These are phyloP conservation scores for Echinometra lucunter DNA, from an alignment of 53 echinoderm and acorn worm genomes.

Conservation along the genomic window DNA sequence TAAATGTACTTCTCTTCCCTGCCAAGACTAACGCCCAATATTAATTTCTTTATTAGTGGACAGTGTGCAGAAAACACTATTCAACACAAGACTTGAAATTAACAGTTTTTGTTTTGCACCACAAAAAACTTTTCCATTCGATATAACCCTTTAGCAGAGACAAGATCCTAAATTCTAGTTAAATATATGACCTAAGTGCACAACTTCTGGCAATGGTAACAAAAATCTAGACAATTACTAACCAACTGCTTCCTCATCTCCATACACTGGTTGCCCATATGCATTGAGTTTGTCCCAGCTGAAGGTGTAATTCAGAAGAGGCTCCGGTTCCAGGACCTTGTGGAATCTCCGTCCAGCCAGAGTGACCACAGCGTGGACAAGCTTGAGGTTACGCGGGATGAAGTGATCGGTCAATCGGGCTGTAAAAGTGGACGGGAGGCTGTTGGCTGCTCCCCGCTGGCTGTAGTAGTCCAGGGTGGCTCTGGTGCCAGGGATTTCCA, in stretches of 20 bases:
- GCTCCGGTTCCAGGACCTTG: slow-evolving; percentile 77
- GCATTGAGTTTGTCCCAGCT: slow-evolving; percentile 88
- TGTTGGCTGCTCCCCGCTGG: slow-evolving; percentile 71
- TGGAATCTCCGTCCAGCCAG: slow-evolving; percentile 79
- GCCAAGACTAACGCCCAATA: background rate
- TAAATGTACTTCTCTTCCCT: background rate
- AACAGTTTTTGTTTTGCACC: background rate
- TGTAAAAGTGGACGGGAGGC: slow-evolving; percentile 66
- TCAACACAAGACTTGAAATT: background rate
- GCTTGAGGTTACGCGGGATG: slow-evolving; percentile 77
- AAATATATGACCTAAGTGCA: too few species aligned
- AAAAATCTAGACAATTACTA: slow-evolving; percentile 32
- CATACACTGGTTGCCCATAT: slow-evolving; percentile 90
- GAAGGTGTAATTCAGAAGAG: slow-evolving; percentile 78
- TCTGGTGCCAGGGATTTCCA: slow-evolving; percentile 80
- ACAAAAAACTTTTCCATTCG: too few species aligned
- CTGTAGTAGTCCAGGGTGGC: slow-evolving; percentile 91
- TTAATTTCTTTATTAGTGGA: background rate
- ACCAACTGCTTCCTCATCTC: slow-evolving; percentile 88
- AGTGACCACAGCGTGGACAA: slow-evolving; percentile 85
- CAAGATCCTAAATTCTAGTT: too few species aligned
- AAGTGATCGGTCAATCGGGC: slow-evolving; percentile 71
- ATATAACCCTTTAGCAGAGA: too few species aligned
- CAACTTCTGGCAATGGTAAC: too few species aligned
- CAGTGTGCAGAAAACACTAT: background rate